Base-by-base conservation (phyloP, 2,113 vertebrate genomes). In the Mormoops blainvillei region DNA sequence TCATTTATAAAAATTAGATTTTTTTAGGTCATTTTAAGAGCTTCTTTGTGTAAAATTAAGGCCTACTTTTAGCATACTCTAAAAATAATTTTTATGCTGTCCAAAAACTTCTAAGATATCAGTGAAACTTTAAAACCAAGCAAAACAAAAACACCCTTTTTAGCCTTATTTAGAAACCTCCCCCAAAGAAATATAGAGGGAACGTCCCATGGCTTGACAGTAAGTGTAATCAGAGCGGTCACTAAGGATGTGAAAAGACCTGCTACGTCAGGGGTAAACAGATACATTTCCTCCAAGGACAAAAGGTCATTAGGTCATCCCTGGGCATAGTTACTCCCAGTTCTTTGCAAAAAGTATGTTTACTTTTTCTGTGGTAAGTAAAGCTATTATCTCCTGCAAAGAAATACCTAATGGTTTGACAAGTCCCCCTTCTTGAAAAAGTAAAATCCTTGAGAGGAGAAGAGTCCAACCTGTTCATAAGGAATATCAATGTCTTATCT, bases 11-110 rank as follows among this genome's bases (percentile, higher is more conserved):
- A 96, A 94, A 70, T 65, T 50, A 65, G 20, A 87, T 54, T 52
- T 90, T 77, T 58, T 85, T 3, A 82, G 76, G 18, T 24, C 77
- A 48, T 81, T 71, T 88, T 56, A 76, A 84, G 31, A 94, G n/a
- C 19, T 56, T 54, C 15, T 84, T 89, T 48, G 4, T 68, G 28
- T 92, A 89, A 96, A 93, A 81, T n/a, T 45, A 20, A 38, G 11
- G 24, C 63, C 26, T 20, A 85, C 38, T 36, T 48, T 91, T 50
- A 93, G 15, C 16, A 83, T 86, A 56, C 76, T 61, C 58, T 88
- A 87, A 74, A 95, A 93, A 74, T n/a, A 58, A 2, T 76, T 93
- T 93, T 45, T 33, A 89, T 93, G 50, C 43, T 83, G 89, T 95
- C 38, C 45, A 74, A 33, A 95, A 80, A 24, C 26, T 90, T 82